These are phyloP conservation scores for Dolichallabes microphthalmus DNA, from an alignment of 2,113 vertebrate species.

Conservation along the genomic window DNA sequence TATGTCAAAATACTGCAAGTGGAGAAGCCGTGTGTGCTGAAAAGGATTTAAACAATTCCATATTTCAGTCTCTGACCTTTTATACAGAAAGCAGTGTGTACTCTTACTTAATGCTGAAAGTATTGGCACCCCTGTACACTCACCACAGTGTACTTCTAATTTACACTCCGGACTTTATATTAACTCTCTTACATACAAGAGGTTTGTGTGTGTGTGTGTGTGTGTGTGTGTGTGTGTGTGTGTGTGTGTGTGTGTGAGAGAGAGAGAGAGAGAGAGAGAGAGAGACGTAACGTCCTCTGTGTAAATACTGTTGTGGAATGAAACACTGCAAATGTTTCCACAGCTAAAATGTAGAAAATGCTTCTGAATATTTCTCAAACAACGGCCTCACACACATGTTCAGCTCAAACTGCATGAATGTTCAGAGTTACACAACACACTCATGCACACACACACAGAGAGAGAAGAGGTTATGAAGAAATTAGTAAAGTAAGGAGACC, in stretches of 20 bases:
- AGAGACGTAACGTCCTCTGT: neutral
- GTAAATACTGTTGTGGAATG: neutral
- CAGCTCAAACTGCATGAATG: neutral
- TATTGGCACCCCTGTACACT: neutral
- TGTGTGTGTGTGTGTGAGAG: neutral
- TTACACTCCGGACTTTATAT: no score
- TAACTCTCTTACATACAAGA: no score
- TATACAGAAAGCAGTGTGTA: neutral
- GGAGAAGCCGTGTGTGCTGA: no score
- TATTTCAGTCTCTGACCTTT: no score
- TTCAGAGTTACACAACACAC: neutral
- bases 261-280: neutral
- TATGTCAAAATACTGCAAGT: no score
- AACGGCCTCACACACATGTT: neutral
- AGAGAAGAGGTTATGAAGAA: neutral
- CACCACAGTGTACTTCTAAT: no score
- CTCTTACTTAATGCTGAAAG: neutral
- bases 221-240: no score
- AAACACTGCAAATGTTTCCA: neutral
- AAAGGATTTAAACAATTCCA: no score
- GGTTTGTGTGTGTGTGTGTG: no score
- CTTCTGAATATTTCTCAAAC: neutral
- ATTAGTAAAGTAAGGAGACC: no score
- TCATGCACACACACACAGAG: neutral
- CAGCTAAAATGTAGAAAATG: neutral